phyloP scores from a whole-genome alignment of 2,888 invertebrate species.

The Galerucella pusilla region DNA sequence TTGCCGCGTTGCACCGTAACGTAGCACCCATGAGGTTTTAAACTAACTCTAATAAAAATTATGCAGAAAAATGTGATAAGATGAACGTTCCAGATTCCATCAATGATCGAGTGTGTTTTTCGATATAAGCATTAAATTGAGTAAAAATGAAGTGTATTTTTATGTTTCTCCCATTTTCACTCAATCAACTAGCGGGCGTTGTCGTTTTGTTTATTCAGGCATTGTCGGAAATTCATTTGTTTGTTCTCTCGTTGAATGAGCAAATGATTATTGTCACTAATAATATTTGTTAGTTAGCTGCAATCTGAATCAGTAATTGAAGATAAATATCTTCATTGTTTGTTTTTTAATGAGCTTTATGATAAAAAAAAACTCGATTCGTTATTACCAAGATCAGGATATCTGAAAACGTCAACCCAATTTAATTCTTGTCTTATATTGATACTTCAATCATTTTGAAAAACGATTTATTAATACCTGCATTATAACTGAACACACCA shows the following conservation, averaged over 20 bases:
- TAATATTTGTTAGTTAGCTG: constrained; percentile 25
- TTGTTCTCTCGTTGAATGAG: constrained; percentile 27
- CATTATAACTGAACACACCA: no score
- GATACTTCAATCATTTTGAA: no score
- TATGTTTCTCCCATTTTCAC: constrained; percentile 17
- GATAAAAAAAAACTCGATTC: not conserved
- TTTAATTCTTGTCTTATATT: no score
- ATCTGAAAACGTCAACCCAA: no score
- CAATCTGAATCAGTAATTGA: constrained; percentile 12
- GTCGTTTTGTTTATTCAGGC: constrained; percentile 34
- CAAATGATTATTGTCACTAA: constrained; percentile 33
- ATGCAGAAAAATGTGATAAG: not conserved
- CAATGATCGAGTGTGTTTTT: not conserved
- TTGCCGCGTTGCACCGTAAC: no score
- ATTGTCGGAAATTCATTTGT: constrained; percentile 32
- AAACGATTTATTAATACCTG: no score
- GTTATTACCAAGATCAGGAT: no score
- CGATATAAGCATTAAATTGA: not conserved
- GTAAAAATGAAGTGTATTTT: constrained; percentile 28
- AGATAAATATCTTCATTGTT: constrained; percentile 28
- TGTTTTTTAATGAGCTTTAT: not conserved
- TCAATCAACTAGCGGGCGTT: constrained; percentile 10
- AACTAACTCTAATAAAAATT: not conserved
- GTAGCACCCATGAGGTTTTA: no score
- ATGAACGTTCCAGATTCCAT: not conserved